Evolutionary conservation across 2,797 vertebrate genomes (phyloP).

Genomic region (Darevskia nairensis): DNA sequence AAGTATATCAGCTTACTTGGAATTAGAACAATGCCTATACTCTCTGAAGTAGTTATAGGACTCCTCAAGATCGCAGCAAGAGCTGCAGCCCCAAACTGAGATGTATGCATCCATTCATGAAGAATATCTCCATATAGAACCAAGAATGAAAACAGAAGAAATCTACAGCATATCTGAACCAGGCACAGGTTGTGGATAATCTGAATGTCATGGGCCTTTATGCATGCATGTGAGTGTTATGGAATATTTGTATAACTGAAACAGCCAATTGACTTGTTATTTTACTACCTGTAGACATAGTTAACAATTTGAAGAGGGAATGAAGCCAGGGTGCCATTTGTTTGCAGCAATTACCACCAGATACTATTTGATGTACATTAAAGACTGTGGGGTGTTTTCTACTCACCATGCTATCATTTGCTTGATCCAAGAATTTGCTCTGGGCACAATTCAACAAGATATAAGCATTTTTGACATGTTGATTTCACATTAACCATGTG

Average conservation of each 20-base stretch:
- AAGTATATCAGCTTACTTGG: neutral
- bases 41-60: neutral
- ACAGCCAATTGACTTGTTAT: neutral
- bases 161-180: neutral
- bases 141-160: neutral
- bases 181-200: neutral
- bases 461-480: neutral
- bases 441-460: neutral
- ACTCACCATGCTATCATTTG: neutral
- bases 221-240: neutral
- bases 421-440: neutral
- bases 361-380: neutral
- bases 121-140: neutral
- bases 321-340: neutral
- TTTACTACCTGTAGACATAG: neutral
- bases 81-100: neutral
- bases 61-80: neutral
- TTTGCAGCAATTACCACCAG: neutral
- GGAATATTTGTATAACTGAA: neutral
- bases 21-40: neutral
- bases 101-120: neutral
- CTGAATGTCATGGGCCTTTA: neutral
- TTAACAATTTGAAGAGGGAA: neutral
- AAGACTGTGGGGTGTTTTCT: neutral
- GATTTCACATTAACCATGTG: neutral